phyloP scores from a whole-genome alignment of 1,140 invertebrate species.

The Cyclina sinensis region DNA sequence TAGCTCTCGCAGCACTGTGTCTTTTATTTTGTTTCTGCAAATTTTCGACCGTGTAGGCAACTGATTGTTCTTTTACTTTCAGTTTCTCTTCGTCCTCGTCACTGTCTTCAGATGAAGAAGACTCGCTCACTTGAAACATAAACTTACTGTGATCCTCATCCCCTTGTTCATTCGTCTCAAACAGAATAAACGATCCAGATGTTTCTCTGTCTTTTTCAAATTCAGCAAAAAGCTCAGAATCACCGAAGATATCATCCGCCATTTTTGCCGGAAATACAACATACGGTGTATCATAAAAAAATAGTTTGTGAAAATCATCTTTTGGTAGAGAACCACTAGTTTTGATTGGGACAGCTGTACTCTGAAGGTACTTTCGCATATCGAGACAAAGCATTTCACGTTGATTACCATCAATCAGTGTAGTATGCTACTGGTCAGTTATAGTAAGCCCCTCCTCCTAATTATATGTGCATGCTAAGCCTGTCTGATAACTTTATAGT shows the following conservation, averaged over 20 bases:
- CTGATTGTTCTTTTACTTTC: constrained; percentile 47
- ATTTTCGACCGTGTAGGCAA: not conserved
- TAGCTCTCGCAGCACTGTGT: not conserved
- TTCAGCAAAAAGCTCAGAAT: constrained; percentile 81
- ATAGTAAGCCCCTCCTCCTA: too few relatives aligned
- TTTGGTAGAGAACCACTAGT: too few relatives aligned
- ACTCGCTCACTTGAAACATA: constrained; percentile 74
- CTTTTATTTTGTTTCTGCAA: constrained; percentile 25
- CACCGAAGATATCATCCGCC: constrained; percentile 80
- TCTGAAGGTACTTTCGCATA: too few relatives aligned
- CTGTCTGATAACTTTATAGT: too few relatives aligned
- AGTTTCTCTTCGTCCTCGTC: constrained; percentile 39
- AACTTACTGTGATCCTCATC: constrained; percentile 76
- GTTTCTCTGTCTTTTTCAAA: constrained; percentile 82
- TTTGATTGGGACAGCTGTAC: too few relatives aligned
- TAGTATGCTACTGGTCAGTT: too few relatives aligned
- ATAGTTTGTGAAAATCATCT: too few relatives aligned
- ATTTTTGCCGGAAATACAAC: constrained; percentile 39
- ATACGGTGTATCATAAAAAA: too few relatives aligned
- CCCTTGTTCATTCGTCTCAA: constrained; percentile 70
- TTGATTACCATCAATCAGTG: too few relatives aligned
- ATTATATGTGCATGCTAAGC: too few relatives aligned
- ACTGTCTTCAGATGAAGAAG: constrained; percentile 69
- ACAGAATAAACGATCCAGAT: constrained; percentile 76
- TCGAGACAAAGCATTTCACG: too few relatives aligned